Conservation (phyloP, 2,113 vertebrate species). For the Dendrocopos noguchii region DNA sequence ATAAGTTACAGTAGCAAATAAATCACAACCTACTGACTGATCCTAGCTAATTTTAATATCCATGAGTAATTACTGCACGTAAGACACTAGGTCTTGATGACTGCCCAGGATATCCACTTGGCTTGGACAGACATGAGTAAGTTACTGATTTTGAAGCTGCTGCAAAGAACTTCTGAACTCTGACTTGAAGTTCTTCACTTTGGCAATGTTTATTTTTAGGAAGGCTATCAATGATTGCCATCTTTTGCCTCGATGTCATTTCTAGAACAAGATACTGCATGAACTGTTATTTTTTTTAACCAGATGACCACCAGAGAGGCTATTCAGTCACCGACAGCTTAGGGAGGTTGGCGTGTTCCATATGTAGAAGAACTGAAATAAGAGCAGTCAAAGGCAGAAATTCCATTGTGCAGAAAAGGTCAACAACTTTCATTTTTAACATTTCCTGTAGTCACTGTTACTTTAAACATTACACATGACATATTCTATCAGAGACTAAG, state of each 20-base stretch:
- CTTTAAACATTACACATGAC: not conserved
- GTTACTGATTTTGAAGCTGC: not conserved
- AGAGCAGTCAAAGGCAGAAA: not conserved
- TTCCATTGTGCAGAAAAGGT: not conserved
- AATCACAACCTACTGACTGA: not conserved
- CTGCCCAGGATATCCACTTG: not conserved
- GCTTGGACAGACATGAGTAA: not conserved
- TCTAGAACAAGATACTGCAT: not conserved
- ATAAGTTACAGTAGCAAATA: not conserved
- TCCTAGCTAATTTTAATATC: not conserved
- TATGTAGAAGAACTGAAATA: not conserved
- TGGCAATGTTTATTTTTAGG: not conserved
- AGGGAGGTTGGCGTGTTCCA: fast-evolving
- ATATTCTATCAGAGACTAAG: not conserved
- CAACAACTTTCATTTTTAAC: not conserved
- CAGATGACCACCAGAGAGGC: not conserved
- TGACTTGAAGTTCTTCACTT: not conserved
- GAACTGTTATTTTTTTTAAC: not conserved
- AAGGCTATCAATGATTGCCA: not conserved
- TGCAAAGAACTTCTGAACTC: not conserved
- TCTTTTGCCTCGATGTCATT: not conserved
- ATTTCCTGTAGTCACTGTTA: not conserved
- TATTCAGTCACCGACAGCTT: not conserved
- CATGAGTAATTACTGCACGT: not conserved
- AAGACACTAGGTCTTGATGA: not conserved